Evolutionary conservation across 2,888 invertebrate genomes (phyloP).

Genomic region (Nineta flava): DNA sequence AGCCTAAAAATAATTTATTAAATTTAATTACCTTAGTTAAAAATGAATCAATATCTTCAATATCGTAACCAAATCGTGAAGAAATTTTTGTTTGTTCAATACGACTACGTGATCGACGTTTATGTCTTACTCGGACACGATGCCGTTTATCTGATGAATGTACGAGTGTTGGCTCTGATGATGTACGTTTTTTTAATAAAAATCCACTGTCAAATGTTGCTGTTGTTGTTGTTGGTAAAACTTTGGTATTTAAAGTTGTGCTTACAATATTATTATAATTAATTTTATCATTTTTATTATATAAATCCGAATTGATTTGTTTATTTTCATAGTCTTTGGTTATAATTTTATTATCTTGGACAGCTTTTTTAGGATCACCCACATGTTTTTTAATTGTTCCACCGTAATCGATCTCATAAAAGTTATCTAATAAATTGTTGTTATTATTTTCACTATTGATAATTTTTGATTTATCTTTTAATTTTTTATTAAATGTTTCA

Average conservation of each 20-base stretch:
- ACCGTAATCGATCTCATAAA: no score
- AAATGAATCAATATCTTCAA: conserved; percentile 63
- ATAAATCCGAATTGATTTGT: background rate
- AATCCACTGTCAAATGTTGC: background rate
- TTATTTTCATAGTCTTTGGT: conserved; percentile 1
- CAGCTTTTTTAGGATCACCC: background rate
- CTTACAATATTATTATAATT: background rate
- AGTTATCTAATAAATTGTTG: background rate
- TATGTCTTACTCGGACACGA: conserved; percentile 31
- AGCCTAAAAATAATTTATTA: background rate
- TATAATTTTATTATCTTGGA: background rate
- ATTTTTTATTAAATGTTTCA: no score
- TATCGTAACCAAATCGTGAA: conserved; percentile 55
- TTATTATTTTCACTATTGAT: background rate
- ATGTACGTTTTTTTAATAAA: conserved; percentile 25
- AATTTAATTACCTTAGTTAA: conserved; percentile 44
- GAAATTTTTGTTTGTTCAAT: conserved; percentile 16
- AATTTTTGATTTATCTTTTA: no score
- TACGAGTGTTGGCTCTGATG: conserved; percentile 33
- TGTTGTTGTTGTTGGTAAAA: background rate
- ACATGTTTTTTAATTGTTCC: background rate
- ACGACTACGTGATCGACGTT: conserved; percentile 18
- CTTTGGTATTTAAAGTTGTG: background rate
- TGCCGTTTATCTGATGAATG: conserved; percentile 27
- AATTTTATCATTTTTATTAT: background rate